Evolutionary conservation across 2,113 vertebrate genomes (phyloP).

Genomic region (Megalops atlanticus): DNA sequence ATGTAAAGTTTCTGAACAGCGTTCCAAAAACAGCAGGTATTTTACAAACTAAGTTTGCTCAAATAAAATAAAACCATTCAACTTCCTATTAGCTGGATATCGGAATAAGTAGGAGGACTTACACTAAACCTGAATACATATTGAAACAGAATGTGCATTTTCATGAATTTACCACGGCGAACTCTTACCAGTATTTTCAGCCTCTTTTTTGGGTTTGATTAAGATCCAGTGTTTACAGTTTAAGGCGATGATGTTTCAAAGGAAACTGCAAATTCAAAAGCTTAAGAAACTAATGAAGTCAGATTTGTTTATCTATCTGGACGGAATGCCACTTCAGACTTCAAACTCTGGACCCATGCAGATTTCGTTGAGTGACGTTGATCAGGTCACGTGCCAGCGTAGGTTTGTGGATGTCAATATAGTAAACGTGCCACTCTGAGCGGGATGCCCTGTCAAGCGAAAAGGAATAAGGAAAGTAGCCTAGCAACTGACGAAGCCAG

Average conservation of each 20-base stretch:
- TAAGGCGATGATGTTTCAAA: not conserved
- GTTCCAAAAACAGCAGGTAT: not conserved
- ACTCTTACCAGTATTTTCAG: slow-evolving; percentile 5
- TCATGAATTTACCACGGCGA: not conserved
- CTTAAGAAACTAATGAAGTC: not conserved
- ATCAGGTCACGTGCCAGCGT: slow-evolving; percentile 58
- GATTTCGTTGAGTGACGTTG: slow-evolving; percentile 45
- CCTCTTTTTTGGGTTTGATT: not conserved
- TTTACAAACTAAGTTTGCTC: too few species aligned
- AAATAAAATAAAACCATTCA: not conserved
- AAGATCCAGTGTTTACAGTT: not conserved
- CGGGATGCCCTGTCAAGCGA: too few species aligned
- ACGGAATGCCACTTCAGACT: slow-evolving; percentile 51
- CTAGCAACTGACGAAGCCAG: too few species aligned
- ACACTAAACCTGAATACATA: too few species aligned
- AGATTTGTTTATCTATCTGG: not conserved
- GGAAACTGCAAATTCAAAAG: not conserved
- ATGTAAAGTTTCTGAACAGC: not conserved
- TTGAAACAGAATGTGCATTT: too few species aligned
- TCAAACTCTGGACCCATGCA: slow-evolving; percentile 59
- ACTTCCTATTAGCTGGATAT: too few species aligned
- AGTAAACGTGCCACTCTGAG: not conserved
- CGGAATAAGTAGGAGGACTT: too few species aligned
- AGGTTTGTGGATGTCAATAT: slow-evolving; percentile 48
- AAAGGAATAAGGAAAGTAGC: too few species aligned